Percentiles rank a stretch among this genome's conserved stretches.
These are phyloP conservation scores for Bufotes viridis DNA, from an alignment of 2,797 vertebrate genomes.

Conservation along the genomic window DNA sequence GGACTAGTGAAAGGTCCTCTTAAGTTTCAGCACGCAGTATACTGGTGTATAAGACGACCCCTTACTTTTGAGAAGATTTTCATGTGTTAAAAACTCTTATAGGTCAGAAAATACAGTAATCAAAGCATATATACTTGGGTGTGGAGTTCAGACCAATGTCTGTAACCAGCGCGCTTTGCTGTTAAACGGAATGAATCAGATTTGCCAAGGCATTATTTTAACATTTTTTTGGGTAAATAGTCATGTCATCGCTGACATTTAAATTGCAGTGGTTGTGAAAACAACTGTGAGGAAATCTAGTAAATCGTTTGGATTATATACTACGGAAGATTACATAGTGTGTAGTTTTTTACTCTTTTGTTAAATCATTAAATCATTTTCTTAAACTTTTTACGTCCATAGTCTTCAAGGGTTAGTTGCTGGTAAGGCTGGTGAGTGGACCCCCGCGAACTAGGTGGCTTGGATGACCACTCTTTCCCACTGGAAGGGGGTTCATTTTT, in stretches of 20 bases:
- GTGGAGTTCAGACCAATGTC: background rate
- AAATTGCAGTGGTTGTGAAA: background rate
- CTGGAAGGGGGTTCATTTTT: too few species aligned
- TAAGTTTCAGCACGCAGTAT: too few species aligned
- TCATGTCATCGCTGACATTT: conserved; percentile 13
- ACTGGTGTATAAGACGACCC: too few species aligned
- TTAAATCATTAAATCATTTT: background rate
- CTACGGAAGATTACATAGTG: background rate
- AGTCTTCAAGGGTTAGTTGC: too few species aligned
- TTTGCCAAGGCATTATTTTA: background rate
- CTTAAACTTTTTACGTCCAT: too few species aligned
- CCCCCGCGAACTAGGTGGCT: too few species aligned
- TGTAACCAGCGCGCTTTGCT: background rate
- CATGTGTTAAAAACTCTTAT: too few species aligned
- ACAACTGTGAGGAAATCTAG: background rate
- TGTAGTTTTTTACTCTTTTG: background rate
- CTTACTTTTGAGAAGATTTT: too few species aligned
- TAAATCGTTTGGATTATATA: conserved; percentile 13
- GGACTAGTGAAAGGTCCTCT: too few species aligned
- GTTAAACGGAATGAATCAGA: background rate
- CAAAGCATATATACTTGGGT: background rate
- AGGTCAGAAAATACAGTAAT: too few species aligned
- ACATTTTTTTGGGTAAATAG: conserved; percentile 9
- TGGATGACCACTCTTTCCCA: too few species aligned
- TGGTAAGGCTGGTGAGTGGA: too few species aligned